These are phyloP conservation scores for Drosophila affinis DNA, from an alignment of 2,888 invertebrate species.

Conservation along the genomic window DNA sequence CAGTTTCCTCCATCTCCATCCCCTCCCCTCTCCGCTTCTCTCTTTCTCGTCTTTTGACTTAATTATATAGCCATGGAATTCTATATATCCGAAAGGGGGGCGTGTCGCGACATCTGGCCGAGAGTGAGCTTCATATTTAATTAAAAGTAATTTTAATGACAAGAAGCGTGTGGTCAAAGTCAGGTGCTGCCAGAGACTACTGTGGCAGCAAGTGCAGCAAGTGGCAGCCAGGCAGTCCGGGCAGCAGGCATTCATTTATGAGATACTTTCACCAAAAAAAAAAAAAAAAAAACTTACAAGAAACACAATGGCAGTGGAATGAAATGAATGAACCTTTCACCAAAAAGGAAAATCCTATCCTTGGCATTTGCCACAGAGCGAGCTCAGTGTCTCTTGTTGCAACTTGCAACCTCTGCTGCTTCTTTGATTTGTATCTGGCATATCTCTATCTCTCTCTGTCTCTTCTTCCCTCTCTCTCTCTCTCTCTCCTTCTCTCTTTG, in stretches of 20 bases:
- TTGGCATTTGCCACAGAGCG: not conserved
- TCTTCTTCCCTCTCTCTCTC: not conserved
- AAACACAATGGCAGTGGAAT: slow-evolving; percentile 30
- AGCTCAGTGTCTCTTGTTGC: slow-evolving; percentile 1
- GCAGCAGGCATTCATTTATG: slow-evolving; percentile 63
- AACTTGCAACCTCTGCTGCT: not conserved
- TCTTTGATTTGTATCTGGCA: slow-evolving; percentile 33
- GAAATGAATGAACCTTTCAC: slow-evolving; percentile 48
- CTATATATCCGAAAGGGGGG: slow-evolving; percentile 48
- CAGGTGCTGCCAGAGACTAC: not conserved
- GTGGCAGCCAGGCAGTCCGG: slow-evolving; percentile 18
- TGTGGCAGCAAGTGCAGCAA: slow-evolving; percentile 41
- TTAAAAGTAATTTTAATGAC: slow-evolving; percentile 66
- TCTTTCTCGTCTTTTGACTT: slow-evolving; percentile 46
- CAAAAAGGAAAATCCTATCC: slow-evolving; percentile 14
- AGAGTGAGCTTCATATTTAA: slow-evolving; percentile 61
- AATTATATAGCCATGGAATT: slow-evolving; percentile 65
- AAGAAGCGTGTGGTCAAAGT: slow-evolving; percentile 18
- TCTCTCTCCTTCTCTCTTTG: not conserved
- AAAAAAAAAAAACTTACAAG: slow-evolving; percentile 29
- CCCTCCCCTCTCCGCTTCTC: not conserved
- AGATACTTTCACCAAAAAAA: slow-evolving; percentile 76
- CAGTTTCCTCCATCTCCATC: too few relatives aligned
- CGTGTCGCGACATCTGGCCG: slow-evolving; percentile 56
- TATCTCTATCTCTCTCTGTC: not conserved